These are phyloP conservation scores for Plectrocnemia conspersa DNA, from an alignment of 1,140 invertebrate species.

Conservation along the genomic window DNA sequence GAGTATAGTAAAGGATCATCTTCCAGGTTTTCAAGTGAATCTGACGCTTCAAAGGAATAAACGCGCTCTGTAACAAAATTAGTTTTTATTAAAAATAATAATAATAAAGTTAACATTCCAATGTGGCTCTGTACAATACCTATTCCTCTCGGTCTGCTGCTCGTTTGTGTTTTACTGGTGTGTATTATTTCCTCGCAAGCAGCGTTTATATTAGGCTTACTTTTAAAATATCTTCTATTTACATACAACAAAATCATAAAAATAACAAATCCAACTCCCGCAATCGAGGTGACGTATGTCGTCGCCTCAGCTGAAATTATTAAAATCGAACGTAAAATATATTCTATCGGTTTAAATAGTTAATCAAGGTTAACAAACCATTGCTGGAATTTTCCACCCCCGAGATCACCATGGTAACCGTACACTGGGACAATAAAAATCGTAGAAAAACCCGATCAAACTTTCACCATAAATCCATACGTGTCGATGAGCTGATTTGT, in stretches of 20 bases:
- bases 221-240: constrained; percentile 44
- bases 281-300: constrained; percentile 48
- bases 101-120: constrained; percentile 1
- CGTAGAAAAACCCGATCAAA: neutral
- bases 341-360: neutral
- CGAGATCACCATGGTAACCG: constrained; percentile 29
- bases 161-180: constrained; percentile 40
- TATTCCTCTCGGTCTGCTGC: constrained; percentile 37
- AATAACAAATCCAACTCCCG: constrained; percentile 44
- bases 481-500: too few relatives aligned
- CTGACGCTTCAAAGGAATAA: constrained; percentile 29
- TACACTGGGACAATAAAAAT: neutral
- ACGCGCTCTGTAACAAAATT: constrained; percentile 26
- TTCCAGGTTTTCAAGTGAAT: constrained; percentile 23
- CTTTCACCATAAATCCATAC: neutral
- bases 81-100: constrained; percentile 16
- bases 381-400: constrained; percentile 29
- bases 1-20: constrained; percentile 24
- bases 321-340: neutral
- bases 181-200: constrained; percentile 46
- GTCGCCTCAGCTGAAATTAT: constrained; percentile 45
- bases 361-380: constrained; percentile 18
- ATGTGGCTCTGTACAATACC: constrained; percentile 12
- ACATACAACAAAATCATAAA: constrained; percentile 47
- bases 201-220: constrained; percentile 38